Conservation (phyloP, 1,140 invertebrate species). For the Pachyrhynchus sulphureomaculatus region DNA sequence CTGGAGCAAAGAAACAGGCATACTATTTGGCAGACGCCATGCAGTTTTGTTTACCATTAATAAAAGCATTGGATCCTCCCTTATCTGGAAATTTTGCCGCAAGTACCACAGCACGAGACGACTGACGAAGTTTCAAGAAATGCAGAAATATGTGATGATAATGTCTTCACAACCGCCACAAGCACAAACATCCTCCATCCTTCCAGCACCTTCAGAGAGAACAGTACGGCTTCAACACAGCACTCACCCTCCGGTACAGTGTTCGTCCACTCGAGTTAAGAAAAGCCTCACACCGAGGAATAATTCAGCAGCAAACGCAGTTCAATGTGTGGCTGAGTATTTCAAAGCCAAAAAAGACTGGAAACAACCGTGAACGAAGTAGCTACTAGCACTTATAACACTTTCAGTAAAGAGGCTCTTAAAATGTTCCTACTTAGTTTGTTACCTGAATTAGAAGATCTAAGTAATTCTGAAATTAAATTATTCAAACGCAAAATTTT, state of each 20-base stretch:
- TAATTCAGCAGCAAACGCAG: conserved; percentile 29
- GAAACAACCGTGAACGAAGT: conserved; percentile 13
- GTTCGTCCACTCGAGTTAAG: neutral
- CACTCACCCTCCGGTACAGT: neutral
- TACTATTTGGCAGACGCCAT: conserved; percentile 37
- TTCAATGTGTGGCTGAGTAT: conserved; percentile 37
- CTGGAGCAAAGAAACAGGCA: conserved; percentile 32
- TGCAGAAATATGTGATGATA: conserved; percentile 12
- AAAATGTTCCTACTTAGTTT: conserved; percentile 41
- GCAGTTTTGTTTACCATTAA: conserved; percentile 35
- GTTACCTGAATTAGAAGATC: conserved; percentile 40
- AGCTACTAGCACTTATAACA: conserved; percentile 27
- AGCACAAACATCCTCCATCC: conserved; percentile 1
- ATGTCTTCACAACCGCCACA: neutral
- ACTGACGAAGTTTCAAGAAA: conserved; percentile 17
- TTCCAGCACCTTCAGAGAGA: conserved; percentile 3
- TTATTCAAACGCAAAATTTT: conserved; percentile 35
- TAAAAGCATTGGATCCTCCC: conserved; percentile 29
- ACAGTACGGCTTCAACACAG: neutral
- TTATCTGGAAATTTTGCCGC: conserved; percentile 24
- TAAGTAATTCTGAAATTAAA: conserved; percentile 39
- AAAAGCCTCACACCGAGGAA: conserved; percentile 17
- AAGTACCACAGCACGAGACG: conserved; percentile 7
- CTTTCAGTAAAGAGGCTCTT: conserved; percentile 33
- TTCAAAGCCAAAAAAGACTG: conserved; percentile 39